Evolutionary conservation across 1,140 invertebrate species (phyloP), one percentile per base, ranked within the genome.

Genomic region (Hesperophylax magnus): DNA sequence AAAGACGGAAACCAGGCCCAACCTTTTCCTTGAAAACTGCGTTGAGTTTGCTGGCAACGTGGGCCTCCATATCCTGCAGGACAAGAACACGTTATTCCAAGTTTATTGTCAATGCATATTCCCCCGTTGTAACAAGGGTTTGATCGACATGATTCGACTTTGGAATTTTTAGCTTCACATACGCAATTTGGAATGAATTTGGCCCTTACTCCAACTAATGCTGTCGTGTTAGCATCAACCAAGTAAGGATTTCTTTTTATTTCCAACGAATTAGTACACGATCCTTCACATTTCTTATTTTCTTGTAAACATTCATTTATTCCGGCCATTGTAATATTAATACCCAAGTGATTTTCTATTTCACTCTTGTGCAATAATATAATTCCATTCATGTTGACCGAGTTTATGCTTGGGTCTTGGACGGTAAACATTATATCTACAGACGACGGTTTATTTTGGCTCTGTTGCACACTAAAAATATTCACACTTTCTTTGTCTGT

Each of bases 151-250:
- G 90, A 90, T 84, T 92, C 89, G 69, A 89, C 87, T 72, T 88
- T 87, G 11, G 88, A 87, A 83, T 93, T 93, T 63, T 92, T 85
- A 0, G 92, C 91, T 6, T 88, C 88, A 80, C 92, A 92, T n/a
- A 87, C 87, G 83, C 93, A 93, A 80, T 92, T 89, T 0, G 92
- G 90, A 61, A 89, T 86, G 17, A 92, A 88, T 82, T 90, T 88
- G 4, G 92, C 90, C 15, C 90, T 88, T 5, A 95, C 92, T 7
- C 93, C 93, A 18, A 94, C 92, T 61, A 94, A 85, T 0, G 93
- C 90, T 0, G 88, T 95, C 77, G 93, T 92, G 85, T 96, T 96
- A 0, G 94, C 93, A 85, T 95, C 95, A 3, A 96, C 93, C 82
- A 94, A 91, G 77, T 93, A 93, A 0, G 94, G 94, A 11, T 91